These are phyloP conservation scores for Calidris pugnax DNA, from an alignment of 2,113 vertebrate genomes.

Conservation along the genomic window DNA sequence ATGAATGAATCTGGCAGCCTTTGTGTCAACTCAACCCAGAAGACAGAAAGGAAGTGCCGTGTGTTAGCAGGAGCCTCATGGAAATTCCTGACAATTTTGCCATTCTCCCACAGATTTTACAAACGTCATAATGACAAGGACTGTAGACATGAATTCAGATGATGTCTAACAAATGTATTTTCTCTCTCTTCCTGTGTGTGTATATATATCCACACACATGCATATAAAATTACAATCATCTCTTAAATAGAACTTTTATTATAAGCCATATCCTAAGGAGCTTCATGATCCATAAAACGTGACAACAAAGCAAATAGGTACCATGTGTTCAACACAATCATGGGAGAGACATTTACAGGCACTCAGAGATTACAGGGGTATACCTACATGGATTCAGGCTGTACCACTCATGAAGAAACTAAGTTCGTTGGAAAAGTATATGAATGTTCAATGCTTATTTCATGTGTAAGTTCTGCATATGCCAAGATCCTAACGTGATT, in stretches of 20 bases:
- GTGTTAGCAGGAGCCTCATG: neutral
- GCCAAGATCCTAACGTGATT: neutral
- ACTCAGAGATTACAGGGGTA: neutral
- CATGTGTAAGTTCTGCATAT: neutral
- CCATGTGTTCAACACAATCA: slow-evolving; percentile 13
- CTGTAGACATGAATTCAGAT: neutral
- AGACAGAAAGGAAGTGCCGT: neutral
- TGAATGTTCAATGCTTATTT: neutral
- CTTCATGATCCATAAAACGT: slow-evolving; percentile 43
- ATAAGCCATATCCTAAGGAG: slow-evolving; percentile 9
- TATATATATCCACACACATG: neutral
- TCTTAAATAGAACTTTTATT: slow-evolving; percentile 48
- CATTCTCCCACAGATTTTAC: slow-evolving; percentile 27
- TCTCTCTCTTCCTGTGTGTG: neutral
- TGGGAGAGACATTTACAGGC: slow-evolving; percentile 2
- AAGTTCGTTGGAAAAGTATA: neutral
- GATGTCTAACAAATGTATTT: slow-evolving; percentile 23
- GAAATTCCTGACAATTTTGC: slow-evolving; percentile 37
- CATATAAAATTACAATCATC: slow-evolving; percentile 7
- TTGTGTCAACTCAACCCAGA: neutral
- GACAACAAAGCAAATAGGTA: slow-evolving; percentile 53
- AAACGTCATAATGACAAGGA: neutral
- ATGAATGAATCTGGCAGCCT: neutral
- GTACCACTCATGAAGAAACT: neutral
- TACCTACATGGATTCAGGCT: neutral